Percentiles rank a stretch among this genome's conserved stretches.
Evolutionary conservation across 2,797 vertebrate genomes (phyloP).

Genomic region (Pelochelys cantorii): DNA sequence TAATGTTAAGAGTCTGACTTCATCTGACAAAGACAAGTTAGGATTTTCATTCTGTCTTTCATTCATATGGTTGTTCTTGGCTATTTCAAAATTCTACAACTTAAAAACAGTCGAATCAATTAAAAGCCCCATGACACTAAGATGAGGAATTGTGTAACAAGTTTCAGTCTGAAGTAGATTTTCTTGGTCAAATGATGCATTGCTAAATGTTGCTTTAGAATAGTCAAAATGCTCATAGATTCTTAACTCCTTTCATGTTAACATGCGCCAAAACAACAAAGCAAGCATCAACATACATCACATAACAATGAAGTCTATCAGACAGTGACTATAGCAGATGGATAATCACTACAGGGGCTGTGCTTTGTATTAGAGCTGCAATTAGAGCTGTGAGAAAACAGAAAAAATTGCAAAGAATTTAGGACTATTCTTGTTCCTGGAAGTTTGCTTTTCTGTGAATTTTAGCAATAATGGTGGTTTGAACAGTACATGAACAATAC

Average conservation of each 20-base stretch:
- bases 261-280: background rate
- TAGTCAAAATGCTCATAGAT: constrained; percentile 26
- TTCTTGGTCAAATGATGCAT: background rate
- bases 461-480: background rate
- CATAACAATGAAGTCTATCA: constrained; percentile 29
- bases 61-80: background rate
- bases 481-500: background rate
- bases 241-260: constrained; percentile 9
- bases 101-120: constrained; percentile 14
- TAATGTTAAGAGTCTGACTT: background rate
- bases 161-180: background rate
- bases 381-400: background rate
- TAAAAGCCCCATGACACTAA: constrained; percentile 26
- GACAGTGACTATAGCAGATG: constrained; percentile 6
- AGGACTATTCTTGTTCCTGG: background rate
- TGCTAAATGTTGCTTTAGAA: constrained; percentile 8
- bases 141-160: background rate
- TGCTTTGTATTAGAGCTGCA: background rate
- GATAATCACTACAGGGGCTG: constrained; percentile 8
- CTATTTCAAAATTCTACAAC: background rate
- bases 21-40: background rate
- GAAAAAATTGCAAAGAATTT: background rate
- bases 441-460: background rate
- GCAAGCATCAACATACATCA: background rate
- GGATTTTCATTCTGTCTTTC: background rate